Conservation (phyloP, 1,140 invertebrate species). For the Leptinotarsa lineolata region DNA sequence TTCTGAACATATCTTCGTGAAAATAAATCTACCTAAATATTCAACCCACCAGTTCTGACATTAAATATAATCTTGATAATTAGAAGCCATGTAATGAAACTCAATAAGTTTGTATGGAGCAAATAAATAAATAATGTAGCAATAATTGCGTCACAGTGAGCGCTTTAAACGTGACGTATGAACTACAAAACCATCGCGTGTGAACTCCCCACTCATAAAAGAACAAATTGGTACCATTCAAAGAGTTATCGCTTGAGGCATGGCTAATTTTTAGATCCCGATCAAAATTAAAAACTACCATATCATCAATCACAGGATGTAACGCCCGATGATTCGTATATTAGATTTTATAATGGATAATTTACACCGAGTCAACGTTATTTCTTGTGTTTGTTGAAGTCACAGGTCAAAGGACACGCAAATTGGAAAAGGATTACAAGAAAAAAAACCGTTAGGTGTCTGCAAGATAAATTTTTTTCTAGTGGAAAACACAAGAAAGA, state of each 20-base stretch:
- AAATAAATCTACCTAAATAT: too few relatives aligned
- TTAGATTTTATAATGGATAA: slow-evolving; percentile 19
- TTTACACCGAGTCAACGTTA: slow-evolving; percentile 6
- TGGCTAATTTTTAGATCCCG: slow-evolving; percentile 19
- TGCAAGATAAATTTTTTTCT: too few relatives aligned
- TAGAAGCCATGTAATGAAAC: too few relatives aligned
- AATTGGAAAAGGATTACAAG: background rate
- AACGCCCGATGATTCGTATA: slow-evolving; percentile 17
- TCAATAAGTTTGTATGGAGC: too few relatives aligned
- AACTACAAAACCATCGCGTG: background rate
- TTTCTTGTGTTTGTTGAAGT: slow-evolving; percentile 1
- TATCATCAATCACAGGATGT: slow-evolving; percentile 25
- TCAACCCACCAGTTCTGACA: too few relatives aligned
- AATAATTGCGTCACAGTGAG: too few relatives aligned
- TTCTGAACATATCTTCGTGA: too few relatives aligned
- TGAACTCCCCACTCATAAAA: background rate
- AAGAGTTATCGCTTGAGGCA: slow-evolving; percentile 4
- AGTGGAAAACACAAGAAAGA: too few relatives aligned
- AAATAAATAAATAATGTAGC: too few relatives aligned
- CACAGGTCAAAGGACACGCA: background rate
- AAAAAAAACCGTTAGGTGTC: background rate
- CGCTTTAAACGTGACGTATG: too few relatives aligned
- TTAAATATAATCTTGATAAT: too few relatives aligned
- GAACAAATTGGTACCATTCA: background rate
- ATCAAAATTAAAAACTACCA: slow-evolving; percentile 20